Evolutionary conservation across 2,888 invertebrate genomes (phyloP), one percentile per base, ranked within the genome.

Genomic region (Drosophila affinis): DNA sequence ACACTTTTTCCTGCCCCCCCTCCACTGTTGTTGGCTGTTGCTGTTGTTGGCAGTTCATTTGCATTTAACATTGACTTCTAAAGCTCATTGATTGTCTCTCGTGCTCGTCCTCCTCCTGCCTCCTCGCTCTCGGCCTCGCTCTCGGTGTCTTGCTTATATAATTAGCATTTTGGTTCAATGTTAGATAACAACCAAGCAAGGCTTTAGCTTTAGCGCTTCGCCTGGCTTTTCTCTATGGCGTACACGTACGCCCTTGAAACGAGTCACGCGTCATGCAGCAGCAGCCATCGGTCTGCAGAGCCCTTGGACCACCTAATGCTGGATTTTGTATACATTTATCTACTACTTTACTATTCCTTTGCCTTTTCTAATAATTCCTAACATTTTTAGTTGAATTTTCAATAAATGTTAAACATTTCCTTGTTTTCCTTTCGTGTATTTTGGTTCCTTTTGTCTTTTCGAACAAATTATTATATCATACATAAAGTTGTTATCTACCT

Each of bases 61-160:
- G 63, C 77, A 88, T 80, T 78, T 68, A 58, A 70, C 69, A 72
- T 77, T 70, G 70, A 70, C 65, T 78, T 75, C 62, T 48, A 54
- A 62, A 62, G 54, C 74, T 24, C 60, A 71, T 71, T 54, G 60
- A 62, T 69, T 68, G 47, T 17, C 34, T 47, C 21, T 3, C 21
- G 0, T 14, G 3, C 45, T 18, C n/a, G 3, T 21, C 21, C 21
- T 21, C 21, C 21, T 2, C 21, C 0, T 14, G 3, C 45, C 21
- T 12, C n/a, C 18, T 3, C 29, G 18, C 58, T 59, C n/a, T 29
- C 47, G 27, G 44, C n/a, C 21, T 10, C 39, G 9, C 3, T 44
- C 44, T 17, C 9, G 18, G 12, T 45, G 32, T 12, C 18, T 18
- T 9, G 54, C 47, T 49, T 12, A 55, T 46, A 55, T 60, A 74